Evolutionary conservation across 2,113 vertebrate species (phyloP), one percentile per base, ranked within the genome.

Genomic region (Loxodonta africana): DNA sequence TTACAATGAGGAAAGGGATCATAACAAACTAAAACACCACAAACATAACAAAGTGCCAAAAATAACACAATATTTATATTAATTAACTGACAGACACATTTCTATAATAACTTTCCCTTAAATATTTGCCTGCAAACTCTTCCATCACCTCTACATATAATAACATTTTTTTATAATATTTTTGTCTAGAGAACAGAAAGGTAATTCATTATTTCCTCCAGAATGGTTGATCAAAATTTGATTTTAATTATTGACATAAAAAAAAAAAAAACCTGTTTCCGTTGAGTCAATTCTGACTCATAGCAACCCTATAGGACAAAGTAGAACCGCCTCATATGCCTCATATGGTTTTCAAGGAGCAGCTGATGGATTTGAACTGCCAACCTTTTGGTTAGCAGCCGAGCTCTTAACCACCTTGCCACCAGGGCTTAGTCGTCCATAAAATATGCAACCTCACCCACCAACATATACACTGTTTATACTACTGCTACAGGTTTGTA

Each of bases 1-100:
- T 91, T 73, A 90, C 18, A 87, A 74, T 51, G 4, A 93, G 8
- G 30, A 94, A 71, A 85, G 6, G 86, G 53, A 65, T 20, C 3
- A 41, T 37, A 57, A 60, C 18, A 84, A 87, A 83, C 82, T 92
- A 90, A 95, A 97, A 82, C 62, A 8, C 53, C 15, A 89, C 48
- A 83, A 48, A 30, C 4, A 63, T 57, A 57, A 74, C 17, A 92
- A 60, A 33, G 30, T 5, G 81, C 48, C 18, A 78, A 83, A 85
- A 80, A 21, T 23, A 51, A 82, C 10, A 53, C 41, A 25, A n/a
- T 44, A 48, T 67, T 88, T 95, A 21, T 73, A 23, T 89, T 84
- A 26, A 88, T 84, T 63, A 67, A 44, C 21, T 76, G 51, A 67
- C 17, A 63, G 53, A 44, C 60, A 8, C 21, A n/a, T 62, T 33